phyloP scores from a whole-genome alignment of 1,140 invertebrate genomes.

The Phortica variegata region DNA sequence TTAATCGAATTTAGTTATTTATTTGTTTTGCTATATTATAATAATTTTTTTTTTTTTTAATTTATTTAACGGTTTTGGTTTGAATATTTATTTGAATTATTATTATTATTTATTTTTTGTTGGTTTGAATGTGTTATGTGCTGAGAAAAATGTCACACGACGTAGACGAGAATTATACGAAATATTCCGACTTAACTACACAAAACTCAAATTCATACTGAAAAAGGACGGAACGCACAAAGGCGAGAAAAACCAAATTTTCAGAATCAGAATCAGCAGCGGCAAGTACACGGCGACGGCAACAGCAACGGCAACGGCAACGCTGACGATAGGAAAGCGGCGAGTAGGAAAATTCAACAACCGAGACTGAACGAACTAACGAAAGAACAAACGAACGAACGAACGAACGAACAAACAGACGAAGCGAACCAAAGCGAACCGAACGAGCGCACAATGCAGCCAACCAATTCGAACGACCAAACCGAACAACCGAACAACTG shows the following conservation, averaged over 20 bases:
- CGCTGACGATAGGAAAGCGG: not conserved
- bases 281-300: conserved; percentile 9
- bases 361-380: not conserved
- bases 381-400: conserved; percentile 3
- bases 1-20: conserved; percentile 45
- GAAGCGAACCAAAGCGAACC: conserved; percentile 15
- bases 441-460: conserved; percentile 34
- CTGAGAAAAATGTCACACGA: conserved; percentile 51
- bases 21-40: conserved; percentile 29
- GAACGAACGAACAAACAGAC: conserved; percentile 15
- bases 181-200: conserved; percentile 58
- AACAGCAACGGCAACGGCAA: conserved; percentile 15
- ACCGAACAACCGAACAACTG: conserved; percentile 37
- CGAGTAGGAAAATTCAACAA: not conserved
- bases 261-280: conserved; percentile 23
- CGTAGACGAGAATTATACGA: conserved; percentile 54
- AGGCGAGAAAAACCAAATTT: conserved; percentile 34
- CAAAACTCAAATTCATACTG: conserved; percentile 57
- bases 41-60: conserved; percentile 10
- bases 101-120: conserved; percentile 14
- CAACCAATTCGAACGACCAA: conserved; percentile 31
- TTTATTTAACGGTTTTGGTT: conserved; percentile 25
- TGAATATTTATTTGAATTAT: conserved; percentile 28
- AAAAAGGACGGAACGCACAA: conserved; percentile 52
- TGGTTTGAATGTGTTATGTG: conserved; percentile 19